Percentiles rank a stretch among this genome's conserved stretches.
These are phyloP conservation scores for Machaerirhynchus nigripectus DNA, from an alignment of 2,113 vertebrate genomes.

Conservation along the genomic window DNA sequence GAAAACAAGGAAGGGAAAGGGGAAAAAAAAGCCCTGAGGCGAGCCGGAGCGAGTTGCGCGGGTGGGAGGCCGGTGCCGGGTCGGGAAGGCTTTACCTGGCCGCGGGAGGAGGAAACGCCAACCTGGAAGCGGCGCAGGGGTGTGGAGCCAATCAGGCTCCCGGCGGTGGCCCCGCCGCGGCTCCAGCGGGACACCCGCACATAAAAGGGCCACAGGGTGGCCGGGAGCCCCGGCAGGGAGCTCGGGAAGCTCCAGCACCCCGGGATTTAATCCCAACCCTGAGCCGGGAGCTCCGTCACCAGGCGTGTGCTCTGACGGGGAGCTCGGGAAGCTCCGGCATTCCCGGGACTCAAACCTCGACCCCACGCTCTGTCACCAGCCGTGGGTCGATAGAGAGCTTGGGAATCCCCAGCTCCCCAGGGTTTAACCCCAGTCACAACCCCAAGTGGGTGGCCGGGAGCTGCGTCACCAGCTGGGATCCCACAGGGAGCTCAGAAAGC, in stretches of 20 bases:
- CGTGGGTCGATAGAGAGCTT: fast-evolving
- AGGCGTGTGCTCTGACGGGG: fast-evolving
- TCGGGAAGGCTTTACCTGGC: constrained; percentile 59
- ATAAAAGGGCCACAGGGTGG: not conserved
- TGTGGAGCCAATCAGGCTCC: constrained; percentile 57
- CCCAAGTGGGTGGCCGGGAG: too few species aligned
- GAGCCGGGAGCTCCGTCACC: fast-evolving
- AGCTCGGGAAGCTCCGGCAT: not conserved
- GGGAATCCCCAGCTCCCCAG: not conserved
- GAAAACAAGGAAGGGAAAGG: not conserved
- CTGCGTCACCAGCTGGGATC: fast-evolving
- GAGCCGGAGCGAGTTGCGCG: not conserved
- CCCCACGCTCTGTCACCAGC: not conserved
- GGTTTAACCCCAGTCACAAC: not conserved
- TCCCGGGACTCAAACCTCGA: not conserved
- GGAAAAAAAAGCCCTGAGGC: not conserved
- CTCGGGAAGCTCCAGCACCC: not conserved
- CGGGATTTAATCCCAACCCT: fast-evolving
- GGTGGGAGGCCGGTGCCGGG: constrained; percentile 55
- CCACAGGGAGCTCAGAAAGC: not conserved
- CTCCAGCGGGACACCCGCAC: not conserved
- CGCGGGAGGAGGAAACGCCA: constrained; percentile 67
- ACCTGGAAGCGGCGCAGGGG: constrained; percentile 6
- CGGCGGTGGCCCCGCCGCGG: not conserved
- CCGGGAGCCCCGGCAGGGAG: not conserved